Percentiles rank a stretch among this genome's conserved stretches.
phyloP scores from a whole-genome alignment of 2,113 vertebrate species.

The Lepus americanus region DNA sequence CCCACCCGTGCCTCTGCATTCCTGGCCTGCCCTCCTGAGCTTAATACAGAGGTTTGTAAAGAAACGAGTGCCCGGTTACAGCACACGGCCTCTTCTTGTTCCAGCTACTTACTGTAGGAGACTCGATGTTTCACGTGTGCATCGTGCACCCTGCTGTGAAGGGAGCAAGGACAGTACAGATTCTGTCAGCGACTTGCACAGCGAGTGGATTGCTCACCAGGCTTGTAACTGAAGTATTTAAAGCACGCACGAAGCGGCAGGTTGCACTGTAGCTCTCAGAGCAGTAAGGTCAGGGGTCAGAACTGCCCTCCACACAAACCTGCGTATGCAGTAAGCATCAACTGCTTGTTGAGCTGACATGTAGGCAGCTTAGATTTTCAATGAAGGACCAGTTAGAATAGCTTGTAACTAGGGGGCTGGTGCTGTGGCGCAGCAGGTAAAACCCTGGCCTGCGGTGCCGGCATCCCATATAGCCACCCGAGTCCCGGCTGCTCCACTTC shows the following conservation, averaged over 20 bases:
- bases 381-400: no score
- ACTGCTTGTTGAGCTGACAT: not conserved
- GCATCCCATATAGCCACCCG: no score
- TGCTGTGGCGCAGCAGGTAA: no score
- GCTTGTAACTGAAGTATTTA: not conserved
- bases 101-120: not conserved
- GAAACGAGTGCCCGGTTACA: not conserved
- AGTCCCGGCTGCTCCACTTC: no score
- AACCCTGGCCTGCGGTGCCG: no score
- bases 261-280: not conserved
- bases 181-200: not conserved
- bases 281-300: not conserved
- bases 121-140: not conserved
- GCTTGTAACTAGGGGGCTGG: no score
- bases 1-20: no score
- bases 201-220: not conserved
- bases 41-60: not conserved
- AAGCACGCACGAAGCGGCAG: not conserved
- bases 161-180: not conserved
- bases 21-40: no score
- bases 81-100: no score
- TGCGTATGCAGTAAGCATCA: rapidly evolving
- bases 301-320: not conserved
- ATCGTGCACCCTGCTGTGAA: not conserved
- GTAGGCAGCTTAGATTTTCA: not conserved